These are phyloP conservation scores for Pituophis catenifer DNA, from an alignment of 2,113 vertebrate species.

Conservation along the genomic window DNA sequence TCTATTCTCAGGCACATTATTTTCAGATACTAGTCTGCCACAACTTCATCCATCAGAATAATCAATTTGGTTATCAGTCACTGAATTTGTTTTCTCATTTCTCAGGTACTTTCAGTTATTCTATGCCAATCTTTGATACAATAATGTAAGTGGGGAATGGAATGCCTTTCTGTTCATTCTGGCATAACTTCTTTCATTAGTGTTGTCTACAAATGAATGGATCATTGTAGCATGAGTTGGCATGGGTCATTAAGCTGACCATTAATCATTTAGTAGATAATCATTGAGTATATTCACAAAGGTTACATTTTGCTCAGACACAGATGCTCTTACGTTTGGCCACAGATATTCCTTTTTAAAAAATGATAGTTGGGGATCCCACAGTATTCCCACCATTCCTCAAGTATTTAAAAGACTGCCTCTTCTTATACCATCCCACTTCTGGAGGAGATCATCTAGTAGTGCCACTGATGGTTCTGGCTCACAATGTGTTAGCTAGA, in stretches of 20 bases:
- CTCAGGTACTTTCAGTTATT: neutral
- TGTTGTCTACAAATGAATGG: neutral
- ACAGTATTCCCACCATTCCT: neutral
- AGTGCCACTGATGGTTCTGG: neutral
- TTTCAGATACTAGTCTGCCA: neutral
- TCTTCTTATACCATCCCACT: neutral
- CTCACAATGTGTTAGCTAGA: neutral
- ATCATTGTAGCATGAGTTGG: neutral
- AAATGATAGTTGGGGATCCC: neutral
- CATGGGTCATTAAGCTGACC: neutral
- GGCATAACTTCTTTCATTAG: neutral
- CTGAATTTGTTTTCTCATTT: neutral
- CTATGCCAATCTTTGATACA: neutral
- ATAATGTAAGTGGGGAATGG: neutral
- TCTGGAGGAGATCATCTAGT: neutral
- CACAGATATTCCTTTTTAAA: neutral
- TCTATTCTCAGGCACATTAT: neutral
- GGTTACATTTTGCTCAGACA: neutral
- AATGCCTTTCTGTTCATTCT: neutral
- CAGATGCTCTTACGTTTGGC: neutral
- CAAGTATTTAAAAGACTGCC: neutral
- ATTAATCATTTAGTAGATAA: neutral
- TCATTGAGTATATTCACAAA: neutral
- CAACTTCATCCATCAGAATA: neutral
- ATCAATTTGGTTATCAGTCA: neutral